Evolutionary conservation across 2,888 invertebrate genomes (phyloP).

Genomic region (Nasonovia ribisnigri): DNA sequence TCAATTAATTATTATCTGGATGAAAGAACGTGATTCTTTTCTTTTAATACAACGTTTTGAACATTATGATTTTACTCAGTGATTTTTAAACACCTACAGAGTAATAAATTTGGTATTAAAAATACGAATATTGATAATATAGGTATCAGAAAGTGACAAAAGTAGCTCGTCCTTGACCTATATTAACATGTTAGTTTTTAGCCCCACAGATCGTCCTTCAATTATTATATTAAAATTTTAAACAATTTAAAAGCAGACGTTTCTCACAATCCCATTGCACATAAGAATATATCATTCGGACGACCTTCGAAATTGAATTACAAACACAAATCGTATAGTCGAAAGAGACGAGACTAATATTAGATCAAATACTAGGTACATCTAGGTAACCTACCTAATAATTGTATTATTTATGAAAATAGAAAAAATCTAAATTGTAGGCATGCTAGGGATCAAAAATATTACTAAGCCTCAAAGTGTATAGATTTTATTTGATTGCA

Average conservation of each 20-base stretch:
- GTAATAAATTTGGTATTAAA: background rate
- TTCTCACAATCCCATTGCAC: background rate
- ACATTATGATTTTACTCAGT: background rate
- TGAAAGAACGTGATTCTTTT: background rate
- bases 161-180: background rate
- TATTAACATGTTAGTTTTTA: background rate
- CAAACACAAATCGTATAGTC: background rate
- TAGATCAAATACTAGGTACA: background rate
- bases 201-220: background rate
- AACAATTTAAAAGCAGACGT: background rate
- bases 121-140: background rate
- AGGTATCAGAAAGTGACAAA: background rate
- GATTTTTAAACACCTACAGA: background rate
- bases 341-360: background rate
- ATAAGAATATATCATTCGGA: background rate
- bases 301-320: background rate
- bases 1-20: background rate
- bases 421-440: background rate
- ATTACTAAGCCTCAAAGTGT: background rate
- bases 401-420: background rate
- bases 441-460: background rate
- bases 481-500: background rate
- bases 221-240: background rate
- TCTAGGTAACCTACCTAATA: background rate
- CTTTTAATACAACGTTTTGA: background rate